Conservation (phyloP, 2,797 vertebrate genomes). For the Cichlasoma orientale region DNA sequence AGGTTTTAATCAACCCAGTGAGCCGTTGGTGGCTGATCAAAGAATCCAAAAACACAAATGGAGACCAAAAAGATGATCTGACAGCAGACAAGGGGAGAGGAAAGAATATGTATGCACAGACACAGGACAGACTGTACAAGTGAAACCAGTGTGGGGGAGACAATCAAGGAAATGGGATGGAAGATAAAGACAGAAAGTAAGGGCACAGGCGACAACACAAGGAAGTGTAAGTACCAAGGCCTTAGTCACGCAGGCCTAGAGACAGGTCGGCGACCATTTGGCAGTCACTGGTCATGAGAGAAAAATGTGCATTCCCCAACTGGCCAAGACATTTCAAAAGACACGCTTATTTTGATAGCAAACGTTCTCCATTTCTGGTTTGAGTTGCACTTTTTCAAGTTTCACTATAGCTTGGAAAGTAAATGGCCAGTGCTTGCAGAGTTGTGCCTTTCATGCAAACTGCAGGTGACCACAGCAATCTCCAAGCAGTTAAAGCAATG, state of each 20-base stretch:
- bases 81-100: not conserved
- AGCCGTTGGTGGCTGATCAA: not conserved
- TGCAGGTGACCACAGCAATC: not conserved
- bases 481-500: not conserved
- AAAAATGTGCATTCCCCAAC: not conserved
- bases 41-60: fast-evolving
- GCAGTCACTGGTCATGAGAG: not conserved
- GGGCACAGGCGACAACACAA: not conserved
- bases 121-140: not conserved
- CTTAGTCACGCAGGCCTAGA: not conserved
- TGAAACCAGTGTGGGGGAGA: not conserved
- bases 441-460: not conserved
- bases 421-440: not conserved
- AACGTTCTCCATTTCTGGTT: not conserved
- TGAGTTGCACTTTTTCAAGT: too few relatives aligned
- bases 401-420: not conserved
- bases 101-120: not conserved
- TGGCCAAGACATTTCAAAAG: not conserved
- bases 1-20: not conserved
- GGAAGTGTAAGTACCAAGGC: not conserved
- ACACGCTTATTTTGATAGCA: not conserved
- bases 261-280: not conserved
- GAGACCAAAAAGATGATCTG: too few relatives aligned
- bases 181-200: not conserved
- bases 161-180: not conserved